A percentile compares a stretch with the other conserved stretches of the same genome.
Conservation (phyloP, 2,113 vertebrate species). For the Cynoglossus semilaevis region DNA sequence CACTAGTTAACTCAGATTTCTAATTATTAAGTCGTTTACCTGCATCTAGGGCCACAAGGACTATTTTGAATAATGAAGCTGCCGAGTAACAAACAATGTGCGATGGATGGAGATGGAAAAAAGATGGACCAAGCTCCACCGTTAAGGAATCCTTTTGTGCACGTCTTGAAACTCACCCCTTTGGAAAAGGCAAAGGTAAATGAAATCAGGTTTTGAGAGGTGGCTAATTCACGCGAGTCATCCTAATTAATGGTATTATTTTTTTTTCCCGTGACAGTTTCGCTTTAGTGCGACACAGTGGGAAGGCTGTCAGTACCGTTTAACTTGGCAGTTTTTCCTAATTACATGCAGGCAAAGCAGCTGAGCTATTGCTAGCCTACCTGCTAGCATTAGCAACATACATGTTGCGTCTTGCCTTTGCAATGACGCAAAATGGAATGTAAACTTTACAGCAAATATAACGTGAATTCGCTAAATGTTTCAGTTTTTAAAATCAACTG, state of each 20-base stretch:
- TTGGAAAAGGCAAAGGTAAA: conserved; percentile 87
- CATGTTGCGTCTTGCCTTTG: conserved; percentile 41
- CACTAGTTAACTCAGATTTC: background rate
- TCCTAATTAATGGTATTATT: background rate
- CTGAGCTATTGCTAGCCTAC: conserved; percentile 48
- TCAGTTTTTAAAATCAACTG: too few relatives aligned
- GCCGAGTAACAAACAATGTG: conserved; percentile 69
- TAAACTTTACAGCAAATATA: background rate
- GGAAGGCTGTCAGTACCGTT: conserved; percentile 22
- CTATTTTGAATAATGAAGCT: conserved; percentile 77
- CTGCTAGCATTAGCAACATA: conserved; percentile 54
- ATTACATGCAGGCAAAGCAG: conserved; percentile 31
- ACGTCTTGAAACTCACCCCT: conserved; percentile 82
- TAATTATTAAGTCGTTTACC: background rate
- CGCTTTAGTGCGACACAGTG: background rate
- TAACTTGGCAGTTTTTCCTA: conserved; percentile 16
- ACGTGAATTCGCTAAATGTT: background rate
- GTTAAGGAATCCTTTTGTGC: conserved; percentile 87
- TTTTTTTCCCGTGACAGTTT: background rate
- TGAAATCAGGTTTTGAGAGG: background rate
- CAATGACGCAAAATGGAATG: background rate
- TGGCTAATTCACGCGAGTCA: too few relatives aligned
- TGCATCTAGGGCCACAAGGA: conserved; percentile 3
- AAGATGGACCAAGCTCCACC: conserved; percentile 81
- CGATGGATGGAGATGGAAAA: conserved; percentile 73